Base-by-base conservation (phyloP, 2,797 vertebrate species). In the Sebastes dallii region DNA sequence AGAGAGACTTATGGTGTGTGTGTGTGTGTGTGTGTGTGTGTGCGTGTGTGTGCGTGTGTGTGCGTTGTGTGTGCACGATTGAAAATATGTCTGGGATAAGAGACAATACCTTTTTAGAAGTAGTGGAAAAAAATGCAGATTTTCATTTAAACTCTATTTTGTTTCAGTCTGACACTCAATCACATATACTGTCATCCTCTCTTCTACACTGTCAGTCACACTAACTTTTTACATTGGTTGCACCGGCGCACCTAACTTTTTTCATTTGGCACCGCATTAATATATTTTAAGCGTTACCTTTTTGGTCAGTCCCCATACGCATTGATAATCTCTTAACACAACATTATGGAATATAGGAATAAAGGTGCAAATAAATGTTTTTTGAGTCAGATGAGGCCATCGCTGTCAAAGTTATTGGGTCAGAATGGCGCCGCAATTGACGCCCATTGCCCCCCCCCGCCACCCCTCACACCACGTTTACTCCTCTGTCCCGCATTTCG, bases 61-160 rank as follows among this genome's bases (percentile, higher is more conserved):
- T 3, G 16, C 3, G 13, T 9, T 30, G 58, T 20, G 52, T 29
- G 52, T 66, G 46, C 55, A 10, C 62, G 29, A 62, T 32, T 75
- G 30, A 67, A 79, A 72, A 72, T 50, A 56, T 75, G 27, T 72
- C 20, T 25, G 52, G 22, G 36, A 61, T 71, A 55, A 71, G 68
- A 81, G 64, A 65, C 39, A 52, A 39, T 3, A 30, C 58, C 34
- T 18, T 34, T 75, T 68, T 36, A 70, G 25, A 72, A 39, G 64
- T 6, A 67, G 29, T 39, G 8, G 30, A 66, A 66, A 78, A n/a
- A 77, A 72, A 30, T 75, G 8, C 18, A 5, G 14, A 62, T 7
- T 46, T 70, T 64, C 3, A 29, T 58, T 80, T 4, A 25, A 58
- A 67, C 20, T 25, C 6, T 22, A 9, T 65, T 66, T 66, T 4